Percentiles rank a stretch among this genome's conserved stretches.
Evolutionary conservation across 2,888 invertebrate genomes (phyloP).

Genomic region (Polydrusus pterygomalis): DNA sequence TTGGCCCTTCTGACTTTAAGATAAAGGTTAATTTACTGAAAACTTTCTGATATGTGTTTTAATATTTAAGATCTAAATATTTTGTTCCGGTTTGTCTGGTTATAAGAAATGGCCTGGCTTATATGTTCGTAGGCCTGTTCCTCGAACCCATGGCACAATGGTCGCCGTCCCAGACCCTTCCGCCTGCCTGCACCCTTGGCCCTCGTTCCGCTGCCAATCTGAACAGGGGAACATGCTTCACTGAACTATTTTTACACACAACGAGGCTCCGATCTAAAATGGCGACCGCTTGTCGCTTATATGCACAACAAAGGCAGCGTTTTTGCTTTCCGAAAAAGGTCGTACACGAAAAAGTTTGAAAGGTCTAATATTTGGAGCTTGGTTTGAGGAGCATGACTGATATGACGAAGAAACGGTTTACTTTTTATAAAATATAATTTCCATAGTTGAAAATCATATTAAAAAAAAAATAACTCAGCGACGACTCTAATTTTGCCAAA

Average conservation of each 20-base stretch:
- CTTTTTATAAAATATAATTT: too few species aligned
- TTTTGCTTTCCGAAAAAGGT: slow-evolving; percentile 34
- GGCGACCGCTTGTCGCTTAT: slow-evolving; percentile 60
- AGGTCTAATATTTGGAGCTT: slow-evolving; percentile 34
- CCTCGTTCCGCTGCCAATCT: slow-evolving; percentile 68
- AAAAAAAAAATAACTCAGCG: too few species aligned
- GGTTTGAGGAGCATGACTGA: background rate
- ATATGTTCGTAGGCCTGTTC: slow-evolving; percentile 31
- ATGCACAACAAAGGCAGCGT: slow-evolving; percentile 37
- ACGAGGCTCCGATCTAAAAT: slow-evolving; percentile 70
- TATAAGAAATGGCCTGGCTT: slow-evolving; percentile 20
- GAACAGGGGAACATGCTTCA: slow-evolving; percentile 69
- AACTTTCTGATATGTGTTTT: too few species aligned
- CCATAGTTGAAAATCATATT: too few species aligned
- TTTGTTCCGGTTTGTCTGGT: too few species aligned
- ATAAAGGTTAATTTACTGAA: too few species aligned
- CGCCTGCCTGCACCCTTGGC: slow-evolving; percentile 48
- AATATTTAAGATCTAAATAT: too few species aligned
- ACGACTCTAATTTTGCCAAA: too few species aligned
- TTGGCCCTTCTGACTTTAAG: too few species aligned
- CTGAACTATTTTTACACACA: slow-evolving; percentile 71
- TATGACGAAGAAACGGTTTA: background rate
- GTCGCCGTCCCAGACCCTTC: slow-evolving; percentile 31
- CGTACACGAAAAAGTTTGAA: slow-evolving; percentile 37
- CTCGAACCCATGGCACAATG: slow-evolving; percentile 40